Evolutionary conservation across 2,113 vertebrate species (phyloP).

Genomic region (Propithecus coquereli): DNA sequence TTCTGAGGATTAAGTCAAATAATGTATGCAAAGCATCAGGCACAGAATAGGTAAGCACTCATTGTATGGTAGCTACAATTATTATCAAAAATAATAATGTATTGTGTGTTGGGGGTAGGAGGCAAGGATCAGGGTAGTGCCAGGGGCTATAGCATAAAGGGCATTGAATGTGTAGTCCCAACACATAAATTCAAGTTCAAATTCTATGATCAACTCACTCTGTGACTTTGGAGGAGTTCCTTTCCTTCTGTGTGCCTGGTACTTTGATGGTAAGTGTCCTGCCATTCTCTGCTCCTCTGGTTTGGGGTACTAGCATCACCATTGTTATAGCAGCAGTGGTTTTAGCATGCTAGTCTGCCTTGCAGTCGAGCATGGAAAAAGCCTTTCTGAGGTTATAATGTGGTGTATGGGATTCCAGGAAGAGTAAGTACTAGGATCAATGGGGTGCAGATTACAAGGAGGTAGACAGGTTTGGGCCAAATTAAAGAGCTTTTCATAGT

Average conservation of each 20-base stretch:
- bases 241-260: neutral
- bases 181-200: neutral
- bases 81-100: neutral
- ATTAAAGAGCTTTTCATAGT: neutral
- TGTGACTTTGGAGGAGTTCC: neutral
- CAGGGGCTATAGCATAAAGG: neutral
- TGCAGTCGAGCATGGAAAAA: neutral
- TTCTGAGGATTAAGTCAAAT: constrained; percentile 5
- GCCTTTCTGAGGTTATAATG: neutral
- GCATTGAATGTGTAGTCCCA: neutral
- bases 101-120: neutral
- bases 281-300: neutral
- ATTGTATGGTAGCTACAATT: neutral
- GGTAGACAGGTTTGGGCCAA: neutral
- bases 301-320: neutral
- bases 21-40: neutral
- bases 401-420: neutral
- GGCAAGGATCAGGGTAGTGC: neutral
- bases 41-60: neutral
- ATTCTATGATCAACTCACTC: neutral
- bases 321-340: neutral
- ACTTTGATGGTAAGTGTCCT: neutral
- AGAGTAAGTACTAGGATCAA: neutral
- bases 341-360: neutral
- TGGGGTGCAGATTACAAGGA: neutral